Evolutionary conservation across 2,888 invertebrate genomes (phyloP).

Genomic region (Lasioglossum morio): DNA sequence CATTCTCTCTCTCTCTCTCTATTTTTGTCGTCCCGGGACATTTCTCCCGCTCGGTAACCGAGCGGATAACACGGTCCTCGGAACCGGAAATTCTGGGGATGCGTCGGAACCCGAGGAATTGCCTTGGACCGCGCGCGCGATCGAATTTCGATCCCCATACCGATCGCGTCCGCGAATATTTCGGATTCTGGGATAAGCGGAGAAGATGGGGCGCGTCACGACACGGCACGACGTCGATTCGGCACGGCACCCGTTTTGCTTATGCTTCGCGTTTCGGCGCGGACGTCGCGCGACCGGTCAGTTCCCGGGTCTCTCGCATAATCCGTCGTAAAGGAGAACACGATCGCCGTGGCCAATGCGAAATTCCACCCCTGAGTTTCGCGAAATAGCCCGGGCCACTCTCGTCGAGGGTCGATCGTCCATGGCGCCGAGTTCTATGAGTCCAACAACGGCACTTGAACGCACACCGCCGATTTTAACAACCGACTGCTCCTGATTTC

Average conservation of each 20-base stretch:
- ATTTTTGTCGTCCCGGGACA: background rate
- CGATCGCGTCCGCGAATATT: constrained; percentile 53
- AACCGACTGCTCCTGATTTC: constrained; percentile 73
- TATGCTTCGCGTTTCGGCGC: background rate
- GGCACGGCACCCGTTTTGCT: background rate
- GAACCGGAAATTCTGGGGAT: constrained; percentile 44
- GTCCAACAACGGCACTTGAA: constrained; percentile 64
- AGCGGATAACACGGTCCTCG: background rate
- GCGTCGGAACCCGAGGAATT: constrained; percentile 50
- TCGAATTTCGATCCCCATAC: constrained; percentile 43
- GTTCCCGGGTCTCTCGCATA: background rate
- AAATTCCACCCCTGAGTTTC: background rate
- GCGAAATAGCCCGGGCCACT: background rate
- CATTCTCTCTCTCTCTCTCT: background rate
- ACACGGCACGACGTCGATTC: background rate
- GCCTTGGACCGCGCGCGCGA: constrained; percentile 33
- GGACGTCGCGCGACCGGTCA: constrained; percentile 6
- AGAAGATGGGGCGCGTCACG: background rate
- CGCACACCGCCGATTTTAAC: constrained; percentile 71
- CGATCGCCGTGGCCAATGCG: background rate
- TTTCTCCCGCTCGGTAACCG: background rate
- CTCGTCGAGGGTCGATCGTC: background rate
- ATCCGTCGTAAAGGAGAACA: background rate
- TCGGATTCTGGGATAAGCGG: constrained; percentile 61
- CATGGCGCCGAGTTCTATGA: constrained; percentile 33